Evolutionary conservation across 2,113 vertebrate genomes (phyloP).

Genomic region (Percopsis transmontana): DNA sequence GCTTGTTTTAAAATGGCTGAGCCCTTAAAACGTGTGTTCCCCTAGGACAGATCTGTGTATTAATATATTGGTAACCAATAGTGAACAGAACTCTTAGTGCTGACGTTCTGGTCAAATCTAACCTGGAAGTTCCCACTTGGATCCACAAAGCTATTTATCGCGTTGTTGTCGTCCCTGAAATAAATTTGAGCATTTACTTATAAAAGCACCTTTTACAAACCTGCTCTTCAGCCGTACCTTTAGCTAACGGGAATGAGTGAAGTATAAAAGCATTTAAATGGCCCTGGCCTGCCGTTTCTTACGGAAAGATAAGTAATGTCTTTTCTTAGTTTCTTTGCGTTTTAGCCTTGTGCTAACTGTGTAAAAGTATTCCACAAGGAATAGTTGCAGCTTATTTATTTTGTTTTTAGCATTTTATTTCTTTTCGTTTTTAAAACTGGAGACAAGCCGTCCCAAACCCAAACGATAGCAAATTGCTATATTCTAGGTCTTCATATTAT

Average conservation of each 20-base stretch:
- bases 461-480: constrained; percentile 78
- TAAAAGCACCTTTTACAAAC: constrained; percentile 67
- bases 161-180: constrained; percentile 58
- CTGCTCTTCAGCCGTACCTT: constrained; percentile 37
- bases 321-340: constrained; percentile 47
- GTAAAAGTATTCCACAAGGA: constrained; percentile 73
- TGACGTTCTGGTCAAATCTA: constrained; percentile 77
- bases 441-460: constrained; percentile 49
- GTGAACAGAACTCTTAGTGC: constrained; percentile 78
- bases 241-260: too few relatives aligned
- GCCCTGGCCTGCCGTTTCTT: constrained; percentile 10
- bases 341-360: constrained; percentile 69
- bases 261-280: constrained; percentile 50
- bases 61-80: constrained; percentile 87
- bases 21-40: constrained; percentile 74
- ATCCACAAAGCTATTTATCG: constrained; percentile 59
- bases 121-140: constrained; percentile 56
- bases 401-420: constrained; percentile 42
- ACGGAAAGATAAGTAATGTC: too few relatives aligned
- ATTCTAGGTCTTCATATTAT: constrained; percentile 65
- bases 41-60: constrained; percentile 75
- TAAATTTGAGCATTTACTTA: constrained; percentile 59
- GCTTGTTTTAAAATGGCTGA: constrained; percentile 63
- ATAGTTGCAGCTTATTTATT: constrained; percentile 77
- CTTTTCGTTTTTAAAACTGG: constrained; percentile 54